phyloP scores from a whole-genome alignment of 2,888 invertebrate genomes.

The Athrips mouffetella region DNA sequence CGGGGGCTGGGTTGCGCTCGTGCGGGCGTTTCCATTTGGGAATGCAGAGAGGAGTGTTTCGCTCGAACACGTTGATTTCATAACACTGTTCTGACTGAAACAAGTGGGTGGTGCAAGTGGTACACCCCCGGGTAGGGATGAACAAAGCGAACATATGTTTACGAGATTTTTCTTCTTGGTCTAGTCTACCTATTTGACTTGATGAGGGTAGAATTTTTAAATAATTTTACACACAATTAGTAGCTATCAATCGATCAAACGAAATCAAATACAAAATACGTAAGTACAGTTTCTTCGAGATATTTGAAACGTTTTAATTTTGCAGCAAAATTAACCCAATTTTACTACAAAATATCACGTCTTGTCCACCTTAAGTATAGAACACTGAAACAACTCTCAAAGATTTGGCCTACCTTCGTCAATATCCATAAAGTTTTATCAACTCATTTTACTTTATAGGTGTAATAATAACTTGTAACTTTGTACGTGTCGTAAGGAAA shows the following conservation, averaged over 20 bases:
- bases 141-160: neutral
- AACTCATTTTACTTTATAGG: conserved; percentile 4
- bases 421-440: conserved; percentile 8
- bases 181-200: no score
- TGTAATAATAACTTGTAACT: conserved; percentile 8
- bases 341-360: no score
- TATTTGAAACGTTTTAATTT: no score
- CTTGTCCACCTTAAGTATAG: no score
- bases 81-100: conserved; percentile 71
- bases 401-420: neutral
- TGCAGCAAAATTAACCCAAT: no score
- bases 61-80: conserved; percentile 78
- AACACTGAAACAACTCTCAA: neutral
- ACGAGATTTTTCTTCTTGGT: neutral
- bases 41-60: conserved; percentile 63
- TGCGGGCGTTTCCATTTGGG: conserved; percentile 69
- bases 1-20: conserved; percentile 35
- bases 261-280: no score
- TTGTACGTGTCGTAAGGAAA: conserved; percentile 8
- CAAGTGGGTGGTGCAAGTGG: conserved; percentile 74
- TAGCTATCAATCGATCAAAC: no score
- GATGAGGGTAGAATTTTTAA: no score
- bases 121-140: conserved; percentile 39
- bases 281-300: no score
- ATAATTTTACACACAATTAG: no score